phyloP scores from a whole-genome alignment of 2,888 invertebrate genomes.

The Yponomeuta sedellus region DNA sequence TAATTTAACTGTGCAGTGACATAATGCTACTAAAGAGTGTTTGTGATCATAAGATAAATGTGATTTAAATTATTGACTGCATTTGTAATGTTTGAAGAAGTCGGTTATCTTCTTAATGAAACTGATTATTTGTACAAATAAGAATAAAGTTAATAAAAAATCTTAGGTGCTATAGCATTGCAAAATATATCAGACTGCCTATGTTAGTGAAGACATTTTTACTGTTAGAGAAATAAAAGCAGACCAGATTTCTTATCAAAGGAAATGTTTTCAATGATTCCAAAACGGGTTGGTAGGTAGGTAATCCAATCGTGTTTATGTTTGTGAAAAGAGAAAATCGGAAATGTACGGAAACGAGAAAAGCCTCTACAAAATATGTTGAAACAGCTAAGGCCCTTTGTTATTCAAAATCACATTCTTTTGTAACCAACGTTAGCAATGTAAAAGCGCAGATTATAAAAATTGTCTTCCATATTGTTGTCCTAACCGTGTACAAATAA shows the following conservation, averaged over 20 bases:
- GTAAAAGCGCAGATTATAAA: neutral
- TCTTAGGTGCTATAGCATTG: conserved; percentile 2
- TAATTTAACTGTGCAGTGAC: neutral
- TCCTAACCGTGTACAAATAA: conserved; percentile 11
- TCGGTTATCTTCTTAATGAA: no score
- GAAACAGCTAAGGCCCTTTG: neutral
- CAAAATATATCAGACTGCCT: neutral
- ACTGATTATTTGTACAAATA: neutral
- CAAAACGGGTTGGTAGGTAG: neutral
- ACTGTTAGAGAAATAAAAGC: conserved; percentile 1
- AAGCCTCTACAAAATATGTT: conserved; percentile 21
- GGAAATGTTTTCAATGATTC: neutral
- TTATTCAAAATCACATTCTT: neutral
- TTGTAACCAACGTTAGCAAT: neutral
- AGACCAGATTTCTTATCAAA: conserved; percentile 14
- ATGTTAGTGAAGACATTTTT: neutral
- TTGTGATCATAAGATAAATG: no score
- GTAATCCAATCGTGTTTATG: conserved; percentile 48
- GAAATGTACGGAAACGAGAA: conserved; percentile 31
- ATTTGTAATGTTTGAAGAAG: no score
- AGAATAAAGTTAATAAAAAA: neutral
- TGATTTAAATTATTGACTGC: no score
- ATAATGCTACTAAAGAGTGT: neutral
- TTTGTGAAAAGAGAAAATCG: conserved; percentile 74
- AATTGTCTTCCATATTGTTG: neutral